These are phyloP conservation scores for Fragum whitleyi DNA, from an alignment of 2,888 invertebrate species.

Conservation along the genomic window DNA sequence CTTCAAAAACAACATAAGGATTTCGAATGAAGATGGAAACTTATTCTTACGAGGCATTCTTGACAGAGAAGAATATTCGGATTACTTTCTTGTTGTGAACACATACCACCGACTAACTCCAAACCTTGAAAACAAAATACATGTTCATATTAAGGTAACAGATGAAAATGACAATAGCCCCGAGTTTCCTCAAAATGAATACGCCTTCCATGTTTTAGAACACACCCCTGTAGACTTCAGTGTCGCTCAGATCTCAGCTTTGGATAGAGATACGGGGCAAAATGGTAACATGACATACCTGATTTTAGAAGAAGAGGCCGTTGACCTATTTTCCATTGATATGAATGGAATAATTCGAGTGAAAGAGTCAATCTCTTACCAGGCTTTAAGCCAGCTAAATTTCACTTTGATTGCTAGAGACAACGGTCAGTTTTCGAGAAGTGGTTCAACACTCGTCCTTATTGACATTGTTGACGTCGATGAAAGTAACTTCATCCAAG, in stretches of 20 bases:
- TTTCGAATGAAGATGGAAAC: conserved; percentile 53
- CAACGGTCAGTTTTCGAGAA: conserved; percentile 50
- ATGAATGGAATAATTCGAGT: conserved; percentile 55
- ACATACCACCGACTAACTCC: conserved; percentile 44
- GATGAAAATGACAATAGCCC: conserved; percentile 76
- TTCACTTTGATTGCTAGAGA: conserved; percentile 64
- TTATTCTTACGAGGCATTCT: conserved; percentile 50
- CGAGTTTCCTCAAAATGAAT: conserved; percentile 44
- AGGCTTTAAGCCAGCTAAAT: conserved; percentile 38
- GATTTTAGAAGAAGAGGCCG: conserved; percentile 50
- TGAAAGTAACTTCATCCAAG: conserved; percentile 29
- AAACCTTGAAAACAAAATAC: conserved; percentile 47
- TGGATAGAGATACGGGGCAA: conserved; percentile 68
- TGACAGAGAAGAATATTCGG: conserved; percentile 59
- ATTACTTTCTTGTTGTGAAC: conserved; percentile 58
- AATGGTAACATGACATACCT: conserved; percentile 65
- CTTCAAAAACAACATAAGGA: conserved; percentile 59
- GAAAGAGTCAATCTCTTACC: conserved; percentile 58
- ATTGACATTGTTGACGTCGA: conserved; percentile 65
- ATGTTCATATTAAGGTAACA: conserved; percentile 60
- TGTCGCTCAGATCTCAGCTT: conserved; percentile 60
- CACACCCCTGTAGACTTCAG: conserved; percentile 69
- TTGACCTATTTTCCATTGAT: conserved; percentile 51
- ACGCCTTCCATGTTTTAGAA: conserved; percentile 66
- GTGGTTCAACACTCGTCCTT: conserved; percentile 49